phyloP scores from a whole-genome alignment of 2,113 vertebrate species.

The Cinclus cinclus region DNA sequence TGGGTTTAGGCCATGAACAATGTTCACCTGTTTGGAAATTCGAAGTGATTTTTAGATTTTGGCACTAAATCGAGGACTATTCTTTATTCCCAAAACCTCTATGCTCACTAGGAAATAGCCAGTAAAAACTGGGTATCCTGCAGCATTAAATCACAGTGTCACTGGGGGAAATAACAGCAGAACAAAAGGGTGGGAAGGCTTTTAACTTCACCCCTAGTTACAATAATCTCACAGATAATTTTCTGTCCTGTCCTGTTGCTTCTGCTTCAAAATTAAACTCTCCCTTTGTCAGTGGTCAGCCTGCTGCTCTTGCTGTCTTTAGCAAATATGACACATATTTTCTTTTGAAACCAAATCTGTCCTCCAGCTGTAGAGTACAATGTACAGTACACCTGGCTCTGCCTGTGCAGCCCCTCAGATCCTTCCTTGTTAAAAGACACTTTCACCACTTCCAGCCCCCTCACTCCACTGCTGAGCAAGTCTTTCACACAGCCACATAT shows the following conservation, averaged over 20 bases:
- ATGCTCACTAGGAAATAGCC: neutral
- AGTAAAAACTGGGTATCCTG: neutral
- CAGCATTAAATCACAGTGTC: neutral
- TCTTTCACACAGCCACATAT: neutral
- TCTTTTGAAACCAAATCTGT: neutral
- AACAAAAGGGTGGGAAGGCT: neutral
- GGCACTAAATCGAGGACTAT: neutral
- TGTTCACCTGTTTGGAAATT: neutral
- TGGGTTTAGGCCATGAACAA: neutral
- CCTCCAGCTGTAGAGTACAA: neutral
- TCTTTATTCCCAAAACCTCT: neutral
- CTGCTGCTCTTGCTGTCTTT: neutral
- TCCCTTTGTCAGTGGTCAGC: neutral
- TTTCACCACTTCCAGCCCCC: neutral
- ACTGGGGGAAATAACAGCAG: neutral
- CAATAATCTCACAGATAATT: neutral
- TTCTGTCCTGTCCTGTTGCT: neutral
- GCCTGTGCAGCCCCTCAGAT: neutral
- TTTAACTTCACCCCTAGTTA: neutral
- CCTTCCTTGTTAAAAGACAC: neutral
- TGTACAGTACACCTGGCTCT: neutral
- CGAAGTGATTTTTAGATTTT: neutral
- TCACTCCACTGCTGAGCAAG: neutral
- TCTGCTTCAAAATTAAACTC: neutral
- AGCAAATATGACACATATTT: neutral